These are phyloP conservation scores for Sinhomidia bicolor DNA, from an alignment of 2,888 invertebrate species.

Conservation along the genomic window DNA sequence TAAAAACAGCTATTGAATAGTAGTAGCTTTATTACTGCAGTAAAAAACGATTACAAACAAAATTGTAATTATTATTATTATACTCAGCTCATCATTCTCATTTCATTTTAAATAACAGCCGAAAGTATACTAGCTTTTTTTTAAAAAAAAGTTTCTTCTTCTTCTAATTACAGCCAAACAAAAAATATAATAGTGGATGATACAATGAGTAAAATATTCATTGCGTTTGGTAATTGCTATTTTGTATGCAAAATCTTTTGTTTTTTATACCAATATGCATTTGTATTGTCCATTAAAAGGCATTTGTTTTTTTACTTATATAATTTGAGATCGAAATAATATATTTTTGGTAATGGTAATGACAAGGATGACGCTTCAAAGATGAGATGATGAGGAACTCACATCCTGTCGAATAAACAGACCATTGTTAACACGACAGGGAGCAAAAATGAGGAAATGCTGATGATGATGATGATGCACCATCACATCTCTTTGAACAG, in stretches of 20 bases:
- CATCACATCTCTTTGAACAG: constrained; percentile 33
- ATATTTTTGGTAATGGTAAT: neutral
- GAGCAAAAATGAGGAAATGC: constrained; percentile 65
- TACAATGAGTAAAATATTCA: neutral
- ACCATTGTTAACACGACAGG: neutral
- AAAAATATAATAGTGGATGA: neutral
- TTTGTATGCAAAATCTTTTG: no score
- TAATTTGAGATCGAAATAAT: neutral
- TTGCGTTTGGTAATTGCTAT: no score
- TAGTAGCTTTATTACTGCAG: no score
- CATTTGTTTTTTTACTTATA: neutral
- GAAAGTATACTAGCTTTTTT: neutral
- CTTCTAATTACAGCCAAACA: constrained; percentile 1
- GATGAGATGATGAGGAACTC: constrained; percentile 35
- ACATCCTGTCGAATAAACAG: constrained; percentile 50
- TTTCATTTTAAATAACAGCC: neutral
- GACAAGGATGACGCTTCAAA: constrained; percentile 29
- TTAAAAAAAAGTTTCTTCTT: neutral
- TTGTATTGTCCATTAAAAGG: neutral
- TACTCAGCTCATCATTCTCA: neutral
- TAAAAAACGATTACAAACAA: neutral
- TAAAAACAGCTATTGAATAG: neutral
- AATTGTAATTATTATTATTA: constrained; percentile 16
- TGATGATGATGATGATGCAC: constrained; percentile 60
- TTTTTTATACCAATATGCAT: neutral